Conservation (phyloP, 1,140 invertebrate genomes). For the Macrobrachium rosenbergii region DNA sequence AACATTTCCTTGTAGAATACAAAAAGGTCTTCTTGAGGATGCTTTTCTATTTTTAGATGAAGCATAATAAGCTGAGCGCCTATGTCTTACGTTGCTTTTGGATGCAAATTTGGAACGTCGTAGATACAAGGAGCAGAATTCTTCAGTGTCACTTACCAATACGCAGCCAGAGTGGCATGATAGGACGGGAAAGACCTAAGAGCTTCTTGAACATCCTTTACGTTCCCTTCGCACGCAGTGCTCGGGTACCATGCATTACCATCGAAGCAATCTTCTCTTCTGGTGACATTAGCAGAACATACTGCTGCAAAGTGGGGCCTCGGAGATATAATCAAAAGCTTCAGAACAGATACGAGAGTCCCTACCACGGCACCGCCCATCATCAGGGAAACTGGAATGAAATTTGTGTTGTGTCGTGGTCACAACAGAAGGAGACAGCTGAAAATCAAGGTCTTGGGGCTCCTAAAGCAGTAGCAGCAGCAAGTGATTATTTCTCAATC, state of each 20-base stretch:
- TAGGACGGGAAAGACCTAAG: slow-evolving; percentile 53
- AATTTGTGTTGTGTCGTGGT: neutral
- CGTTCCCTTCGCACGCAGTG: neutral
- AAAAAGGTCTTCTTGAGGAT: too few relatives aligned
- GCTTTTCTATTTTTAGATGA: too few relatives aligned
- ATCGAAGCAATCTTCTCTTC: neutral
- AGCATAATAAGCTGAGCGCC: neutral
- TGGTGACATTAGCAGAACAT: neutral
- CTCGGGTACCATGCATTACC: slow-evolving; percentile 17
- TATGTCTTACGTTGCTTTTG: neutral
- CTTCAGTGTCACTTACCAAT: slow-evolving; percentile 28
- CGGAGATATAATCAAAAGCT: slow-evolving; percentile 26
- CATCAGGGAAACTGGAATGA: slow-evolving; percentile 28
- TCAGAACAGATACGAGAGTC: slow-evolving; percentile 36
- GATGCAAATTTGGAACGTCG: neutral
- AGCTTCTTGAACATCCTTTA: slow-evolving; percentile 12
- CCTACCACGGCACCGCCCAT: slow-evolving; percentile 38
- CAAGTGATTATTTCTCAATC: too few relatives aligned
- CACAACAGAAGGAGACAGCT: neutral
- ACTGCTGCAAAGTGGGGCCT: slow-evolving; percentile 33
- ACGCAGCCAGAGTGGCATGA: slow-evolving; percentile 44
- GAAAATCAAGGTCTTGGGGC: neutral
- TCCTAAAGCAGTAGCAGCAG: too few relatives aligned
- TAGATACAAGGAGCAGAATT: neutral
- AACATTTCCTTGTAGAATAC: too few relatives aligned